These are phyloP conservation scores for Natator depressus DNA, from an alignment of 2,113 vertebrate genomes.

Conservation along the genomic window DNA sequence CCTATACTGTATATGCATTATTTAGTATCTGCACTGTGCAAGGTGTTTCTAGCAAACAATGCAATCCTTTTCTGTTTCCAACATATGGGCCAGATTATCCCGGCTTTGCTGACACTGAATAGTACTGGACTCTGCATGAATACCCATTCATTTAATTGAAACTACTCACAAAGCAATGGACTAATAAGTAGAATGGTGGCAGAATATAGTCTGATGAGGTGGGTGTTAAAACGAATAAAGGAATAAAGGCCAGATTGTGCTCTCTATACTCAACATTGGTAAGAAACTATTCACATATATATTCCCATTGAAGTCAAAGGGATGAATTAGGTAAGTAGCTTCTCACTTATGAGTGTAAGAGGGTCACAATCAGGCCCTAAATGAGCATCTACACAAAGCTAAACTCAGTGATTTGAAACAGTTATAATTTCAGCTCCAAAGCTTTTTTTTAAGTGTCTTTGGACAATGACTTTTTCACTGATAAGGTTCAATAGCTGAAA, in stretches of 20 bases:
- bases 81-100: neutral
- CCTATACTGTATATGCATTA: too few species aligned
- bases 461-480: neutral
- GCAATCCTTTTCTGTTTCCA: neutral
- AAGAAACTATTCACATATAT: neutral
- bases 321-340: neutral
- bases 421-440: neutral
- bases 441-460: neutral
- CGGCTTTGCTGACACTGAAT: neutral
- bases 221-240: neutral
- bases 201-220: neutral
- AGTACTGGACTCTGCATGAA: neutral
- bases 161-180: neutral
- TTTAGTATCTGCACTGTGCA: too few species aligned
- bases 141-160: neutral
- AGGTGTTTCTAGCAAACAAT: neutral
- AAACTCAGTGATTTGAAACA: neutral
- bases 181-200: neutral
- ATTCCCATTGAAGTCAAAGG: neutral
- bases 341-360: neutral
- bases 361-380: neutral
- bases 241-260: neutral
- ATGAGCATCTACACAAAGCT: neutral
- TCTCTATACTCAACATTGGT: neutral
- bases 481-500: neutral